These are phyloP conservation scores for Tursiops truncatus DNA, from an alignment of 2,113 vertebrate genomes.

Conservation along the genomic window DNA sequence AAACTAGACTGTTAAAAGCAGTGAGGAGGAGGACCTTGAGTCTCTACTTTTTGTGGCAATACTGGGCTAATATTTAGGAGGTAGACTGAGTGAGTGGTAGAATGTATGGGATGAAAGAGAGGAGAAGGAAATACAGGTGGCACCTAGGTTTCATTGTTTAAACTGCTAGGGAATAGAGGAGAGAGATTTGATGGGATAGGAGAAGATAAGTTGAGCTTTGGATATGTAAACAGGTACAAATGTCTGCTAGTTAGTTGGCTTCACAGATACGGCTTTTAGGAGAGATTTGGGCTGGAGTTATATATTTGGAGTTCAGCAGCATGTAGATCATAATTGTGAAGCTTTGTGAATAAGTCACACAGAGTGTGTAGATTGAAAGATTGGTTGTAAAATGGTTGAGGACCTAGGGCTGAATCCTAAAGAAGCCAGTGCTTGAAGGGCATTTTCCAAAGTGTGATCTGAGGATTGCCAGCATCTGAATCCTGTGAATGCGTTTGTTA, in stretches of 20 bases:
- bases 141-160: not conserved
- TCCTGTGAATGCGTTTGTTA: not conserved
- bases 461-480: not conserved
- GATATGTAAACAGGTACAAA: not conserved
- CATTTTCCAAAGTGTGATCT: not conserved
- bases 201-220: not conserved
- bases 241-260: not conserved
- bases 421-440: not conserved
- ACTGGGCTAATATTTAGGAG: not conserved
- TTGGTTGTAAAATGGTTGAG: not conserved
- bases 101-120: not conserved
- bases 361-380: not conserved
- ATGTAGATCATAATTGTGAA: not conserved
- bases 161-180: not conserved
- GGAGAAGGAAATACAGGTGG: not conserved
- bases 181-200: not conserved
- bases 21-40: not conserved
- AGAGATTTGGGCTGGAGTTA: not conserved
- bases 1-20: not conserved
- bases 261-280: not conserved
- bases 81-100: not conserved
- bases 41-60: not conserved
- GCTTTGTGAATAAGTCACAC: not conserved
- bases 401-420: not conserved
- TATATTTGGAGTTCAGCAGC: constrained; percentile 6